Base-by-base conservation (phyloP, 2,888 invertebrate species). In the Cremastinae sp. region DNA sequence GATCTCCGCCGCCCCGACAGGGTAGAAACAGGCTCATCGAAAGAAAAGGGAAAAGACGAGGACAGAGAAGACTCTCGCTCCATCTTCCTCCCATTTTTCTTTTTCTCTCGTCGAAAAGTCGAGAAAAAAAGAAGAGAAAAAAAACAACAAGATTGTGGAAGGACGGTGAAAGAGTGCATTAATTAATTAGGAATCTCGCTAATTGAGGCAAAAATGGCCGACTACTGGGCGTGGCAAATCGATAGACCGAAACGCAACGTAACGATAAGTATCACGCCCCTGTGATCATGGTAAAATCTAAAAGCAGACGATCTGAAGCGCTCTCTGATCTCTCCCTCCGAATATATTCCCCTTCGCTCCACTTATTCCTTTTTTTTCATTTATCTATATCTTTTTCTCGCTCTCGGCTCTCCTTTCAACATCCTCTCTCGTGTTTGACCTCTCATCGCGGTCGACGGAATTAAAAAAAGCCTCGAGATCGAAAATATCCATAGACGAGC, bases 151-250 rank as follows among this genome's bases (percentile, higher is more conserved):
- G 55, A 43, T 12, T 56, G 64, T 47, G 18, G 59, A 14, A 53
- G 45, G 8, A 75, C 64, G 72, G 56, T 39, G 49, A 41, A 75
- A 81, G 83, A 77, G 79, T 76, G 82, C 83, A 84, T 86, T 85
- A 83, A 85, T 84, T 85, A 85, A 86, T 83, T 85, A 83, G 80
- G 80, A 84, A 86, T 85, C 69, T 84, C 81, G 82, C 82, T 85
- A 85, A 85, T 84, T 86, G 82, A 79, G 71, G 81, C 83, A 81
- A 85, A 86, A 83, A 85, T 85, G 86, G 85, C 86, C 84, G 86
- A 80, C 83, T 41, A 58, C 73, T 82, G 84, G 86, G 85, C 86
- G 85, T 81, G 83, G 81, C 81, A 77, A 76, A 83, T 86, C 85
- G 81, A 85, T 84, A 79, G 75, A 59, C 55, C 76, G 69, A 58